These are phyloP conservation scores for Nyctibius bracteatus DNA, from an alignment of 2,113 vertebrate species.

Conservation along the genomic window DNA sequence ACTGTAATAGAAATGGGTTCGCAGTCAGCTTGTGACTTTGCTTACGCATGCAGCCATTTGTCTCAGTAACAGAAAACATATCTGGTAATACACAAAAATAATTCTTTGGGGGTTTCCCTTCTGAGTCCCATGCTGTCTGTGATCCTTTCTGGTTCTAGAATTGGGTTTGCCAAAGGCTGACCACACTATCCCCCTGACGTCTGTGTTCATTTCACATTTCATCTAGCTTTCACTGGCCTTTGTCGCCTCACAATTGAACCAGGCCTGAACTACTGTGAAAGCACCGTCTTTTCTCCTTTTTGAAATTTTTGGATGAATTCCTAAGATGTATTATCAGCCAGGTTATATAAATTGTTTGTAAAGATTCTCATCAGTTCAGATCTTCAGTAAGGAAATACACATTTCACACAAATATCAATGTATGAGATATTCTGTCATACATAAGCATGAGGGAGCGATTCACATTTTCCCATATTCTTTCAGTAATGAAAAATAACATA, in stretches of 20 bases:
- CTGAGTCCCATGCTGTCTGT: neutral
- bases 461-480: neutral
- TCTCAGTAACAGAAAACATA: neutral
- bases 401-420: neutral
- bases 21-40: neutral
- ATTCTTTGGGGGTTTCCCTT: neutral
- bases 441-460: neutral
- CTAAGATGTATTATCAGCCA: neutral
- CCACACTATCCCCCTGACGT: neutral
- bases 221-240: neutral
- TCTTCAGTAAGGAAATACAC: neutral
- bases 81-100: neutral
- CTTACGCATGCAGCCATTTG: accelerated
- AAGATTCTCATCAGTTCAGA: neutral
- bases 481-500: neutral
- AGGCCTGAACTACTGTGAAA: neutral
- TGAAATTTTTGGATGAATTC: neutral
- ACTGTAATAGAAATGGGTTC: neutral
- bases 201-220: neutral
- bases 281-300: neutral
- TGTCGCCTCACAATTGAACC: neutral
- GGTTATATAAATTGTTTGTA: neutral
- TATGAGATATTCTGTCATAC: neutral
- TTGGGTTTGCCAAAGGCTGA: neutral
- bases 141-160: neutral